A percentile compares a stretch with the other conserved stretches of the same genome.
phyloP scores from a whole-genome alignment of 2,888 invertebrate genomes.

The Ochropleura plecta region DNA sequence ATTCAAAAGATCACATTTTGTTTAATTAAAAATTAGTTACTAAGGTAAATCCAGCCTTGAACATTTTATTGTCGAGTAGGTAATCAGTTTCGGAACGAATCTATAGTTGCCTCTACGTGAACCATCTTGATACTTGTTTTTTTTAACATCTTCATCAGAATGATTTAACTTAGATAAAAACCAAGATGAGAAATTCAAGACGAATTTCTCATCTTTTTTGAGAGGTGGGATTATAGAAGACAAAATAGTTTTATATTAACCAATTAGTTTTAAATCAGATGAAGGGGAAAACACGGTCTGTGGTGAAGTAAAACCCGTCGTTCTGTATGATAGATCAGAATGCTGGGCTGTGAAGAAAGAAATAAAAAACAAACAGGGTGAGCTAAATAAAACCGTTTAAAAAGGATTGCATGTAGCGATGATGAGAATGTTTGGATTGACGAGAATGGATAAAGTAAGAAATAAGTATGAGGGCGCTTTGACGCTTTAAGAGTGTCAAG shows the following conservation, averaged over 20 bases:
- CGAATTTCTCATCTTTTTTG: too few species aligned
- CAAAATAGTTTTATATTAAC: background rate
- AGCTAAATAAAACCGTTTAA: too few species aligned
- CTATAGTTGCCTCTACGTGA: constrained; percentile 24
- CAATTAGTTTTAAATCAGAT: background rate
- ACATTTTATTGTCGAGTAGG: background rate
- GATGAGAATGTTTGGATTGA: background rate
- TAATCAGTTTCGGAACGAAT: constrained; percentile 51
- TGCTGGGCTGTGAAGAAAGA: background rate
- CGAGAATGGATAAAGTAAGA: background rate
- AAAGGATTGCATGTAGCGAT: background rate
- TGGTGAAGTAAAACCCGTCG: background rate
- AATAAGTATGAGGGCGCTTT: too few species aligned
- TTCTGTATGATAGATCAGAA: background rate
- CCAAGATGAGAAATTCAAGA: background rate
- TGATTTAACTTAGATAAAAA: background rate
- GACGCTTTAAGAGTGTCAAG: too few species aligned
- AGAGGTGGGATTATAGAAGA: too few species aligned
- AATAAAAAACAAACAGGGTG: too few species aligned
- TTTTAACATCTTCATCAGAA: background rate
- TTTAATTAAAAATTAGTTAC: background rate
- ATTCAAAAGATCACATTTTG: background rate
- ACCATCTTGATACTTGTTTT: constrained; percentile 70
- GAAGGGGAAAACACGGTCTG: background rate
- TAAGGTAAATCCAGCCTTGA: background rate